Conservation (phyloP, 2,113 vertebrate genomes). For the Takifugu flavidus region DNA sequence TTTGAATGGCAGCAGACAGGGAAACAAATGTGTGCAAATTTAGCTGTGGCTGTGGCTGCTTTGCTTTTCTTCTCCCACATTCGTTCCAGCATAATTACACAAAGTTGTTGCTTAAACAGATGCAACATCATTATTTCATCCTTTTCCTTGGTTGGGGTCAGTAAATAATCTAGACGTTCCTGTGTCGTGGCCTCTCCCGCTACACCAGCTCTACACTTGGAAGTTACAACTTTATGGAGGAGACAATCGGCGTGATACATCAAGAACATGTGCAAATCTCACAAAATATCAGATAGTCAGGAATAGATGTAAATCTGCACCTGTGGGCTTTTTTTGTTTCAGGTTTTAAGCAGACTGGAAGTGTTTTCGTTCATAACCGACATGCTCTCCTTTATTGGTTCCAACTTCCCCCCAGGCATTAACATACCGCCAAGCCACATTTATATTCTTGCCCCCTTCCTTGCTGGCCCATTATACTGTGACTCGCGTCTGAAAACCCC, state of each 20-base stretch:
- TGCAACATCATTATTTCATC: constrained; percentile 74
- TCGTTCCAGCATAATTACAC: constrained; percentile 67
- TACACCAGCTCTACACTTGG: constrained; percentile 20
- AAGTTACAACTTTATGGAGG: constrained; percentile 6
- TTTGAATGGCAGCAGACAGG: constrained; percentile 69
- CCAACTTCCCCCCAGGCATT: no score
- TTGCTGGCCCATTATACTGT: constrained; percentile 38
- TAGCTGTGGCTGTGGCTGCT: constrained; percentile 55
- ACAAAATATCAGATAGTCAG: constrained; percentile 6
- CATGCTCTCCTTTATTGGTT: background rate
- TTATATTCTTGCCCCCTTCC: constrained; percentile 24
- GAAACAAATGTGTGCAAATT: constrained; percentile 70
- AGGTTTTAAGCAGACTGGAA: constrained; percentile 9
- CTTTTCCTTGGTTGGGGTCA: constrained; percentile 49
- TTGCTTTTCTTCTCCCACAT: constrained; percentile 44
- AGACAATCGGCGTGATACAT: no score
- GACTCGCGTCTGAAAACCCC: constrained; percentile 42
- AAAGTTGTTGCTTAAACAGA: constrained; percentile 60
- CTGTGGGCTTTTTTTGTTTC: no score
- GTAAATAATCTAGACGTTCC: constrained; percentile 70
- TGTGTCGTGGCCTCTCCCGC: constrained; percentile 41
- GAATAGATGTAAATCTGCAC: constrained; percentile 1
- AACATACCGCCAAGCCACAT: background rate
- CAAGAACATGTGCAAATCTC: no score
- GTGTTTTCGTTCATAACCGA: background rate